Evolutionary conservation across 2,113 vertebrate genomes (phyloP).

Genomic region (Suncus etruscus): DNA sequence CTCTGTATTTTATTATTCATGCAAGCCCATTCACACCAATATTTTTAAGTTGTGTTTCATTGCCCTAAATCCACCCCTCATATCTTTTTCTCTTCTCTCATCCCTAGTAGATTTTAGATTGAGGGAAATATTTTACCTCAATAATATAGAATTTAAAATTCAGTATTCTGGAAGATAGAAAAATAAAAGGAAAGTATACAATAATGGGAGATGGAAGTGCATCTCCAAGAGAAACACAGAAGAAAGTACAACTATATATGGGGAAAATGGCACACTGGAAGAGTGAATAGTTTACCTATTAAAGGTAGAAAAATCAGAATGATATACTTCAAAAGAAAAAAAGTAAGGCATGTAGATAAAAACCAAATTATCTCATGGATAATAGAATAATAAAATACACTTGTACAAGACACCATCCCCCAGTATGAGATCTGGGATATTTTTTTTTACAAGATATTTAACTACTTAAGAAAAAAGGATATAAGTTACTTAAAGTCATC

Average conservation of each 20-base stretch:
- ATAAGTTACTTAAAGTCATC: constrained; percentile 36
- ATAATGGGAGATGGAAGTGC: background rate
- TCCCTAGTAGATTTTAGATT: constrained; percentile 27
- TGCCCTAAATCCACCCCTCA: no score
- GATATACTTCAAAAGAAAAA: constrained; percentile 23
- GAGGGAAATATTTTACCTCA: constrained; percentile 31
- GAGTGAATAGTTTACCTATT: background rate
- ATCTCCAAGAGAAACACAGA: constrained; percentile 18
- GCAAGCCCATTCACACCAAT: background rate
- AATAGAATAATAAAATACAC: background rate
- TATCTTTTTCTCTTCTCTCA: no score
- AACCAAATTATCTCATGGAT: no score
- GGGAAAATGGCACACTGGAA: background rate
- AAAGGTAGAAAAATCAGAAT: background rate
- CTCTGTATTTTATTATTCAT: background rate
- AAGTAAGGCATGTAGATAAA: background rate
- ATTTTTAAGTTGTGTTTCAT: no score
- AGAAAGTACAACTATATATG: background rate
- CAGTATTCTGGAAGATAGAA: constrained; percentile 13
- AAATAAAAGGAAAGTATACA: background rate
- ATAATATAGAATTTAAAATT: background rate
- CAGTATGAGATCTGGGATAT: background rate
- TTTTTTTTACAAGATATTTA: constrained; percentile 48
- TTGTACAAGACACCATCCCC: no score
- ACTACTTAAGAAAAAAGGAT: background rate